Base-by-base conservation (phyloP, 1,140 invertebrate species). In the Heliconius himera region DNA sequence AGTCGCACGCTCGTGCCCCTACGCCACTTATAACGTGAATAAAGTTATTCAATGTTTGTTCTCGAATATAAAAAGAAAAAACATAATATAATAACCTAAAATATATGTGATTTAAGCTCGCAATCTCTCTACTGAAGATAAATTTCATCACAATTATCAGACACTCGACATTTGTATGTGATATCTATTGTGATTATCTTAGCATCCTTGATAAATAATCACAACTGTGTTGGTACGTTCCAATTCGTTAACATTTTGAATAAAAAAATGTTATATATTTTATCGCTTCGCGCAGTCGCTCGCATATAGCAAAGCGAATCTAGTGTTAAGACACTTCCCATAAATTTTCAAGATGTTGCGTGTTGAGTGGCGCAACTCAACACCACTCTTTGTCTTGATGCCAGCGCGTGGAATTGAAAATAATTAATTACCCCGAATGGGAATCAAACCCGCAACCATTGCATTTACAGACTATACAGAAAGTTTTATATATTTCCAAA, bases 91-190 rank as follows among this genome's bases (percentile, higher is more conserved):
- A 9, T 66, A 26, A 26, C 11, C 60, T 13, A 26, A 66, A 66
- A 66, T 66, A 66, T 66, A 29, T 29, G n/a, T 66, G 11, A 29
- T 66, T 66, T 66, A 26, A 66, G 22, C 26, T 29, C 60, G 1
- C 60, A 66, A 66, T 66, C 22, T 66, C 60, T 29, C 26, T 9
- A 66, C 26, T 60, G 56, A 9, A 60, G 60, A 66, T 66, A 66
- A 66, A 66, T 66, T 66, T 66, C 60, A 66, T 66, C 60, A 66
- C 60, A 66, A 66, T 66, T 66, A 66, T 66, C 60, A 29, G 26
- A 66, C 60, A 66, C 60, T 66, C 26, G 60, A 66, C 60, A 66
- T 66, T 66, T 66, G 22, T 66, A 66, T 66, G 26, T 29, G 60
- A 66, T 66, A 66, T 66, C 60, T 26, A 26, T 26, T 13, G 26